phyloP scores from a whole-genome alignment of 2,113 vertebrate species.

The Leucoraja erinaceus region DNA sequence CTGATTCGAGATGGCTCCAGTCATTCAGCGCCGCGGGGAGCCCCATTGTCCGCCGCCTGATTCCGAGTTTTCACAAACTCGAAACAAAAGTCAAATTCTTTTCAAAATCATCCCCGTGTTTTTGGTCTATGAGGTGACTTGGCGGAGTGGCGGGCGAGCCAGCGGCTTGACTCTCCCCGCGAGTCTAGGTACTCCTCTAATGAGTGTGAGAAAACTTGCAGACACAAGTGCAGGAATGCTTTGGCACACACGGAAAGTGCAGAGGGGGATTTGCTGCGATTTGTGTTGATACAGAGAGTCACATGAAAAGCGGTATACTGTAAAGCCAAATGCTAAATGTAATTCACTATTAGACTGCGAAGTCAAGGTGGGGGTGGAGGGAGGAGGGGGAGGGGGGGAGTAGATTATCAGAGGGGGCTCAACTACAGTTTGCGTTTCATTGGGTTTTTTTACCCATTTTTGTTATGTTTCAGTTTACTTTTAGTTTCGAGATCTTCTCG shows the following conservation, averaged over 20 bases:
- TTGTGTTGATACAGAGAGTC: background rate
- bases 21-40: conserved; percentile 93
- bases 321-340: background rate
- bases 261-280: conserved; percentile 23
- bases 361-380: too few relatives aligned
- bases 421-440: background rate
- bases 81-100: conserved; percentile 99
- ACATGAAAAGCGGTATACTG: conserved; percentile 22
- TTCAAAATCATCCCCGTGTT: conserved; percentile 80
- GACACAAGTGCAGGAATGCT: conserved; percentile 30
- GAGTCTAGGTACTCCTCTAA: conserved; percentile 50
- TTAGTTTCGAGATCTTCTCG: too few relatives aligned
- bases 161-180: conserved; percentile 56
- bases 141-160: conserved; percentile 57
- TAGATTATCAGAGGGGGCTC: too few relatives aligned
- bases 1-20: conserved; percentile 97
- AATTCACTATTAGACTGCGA: background rate
- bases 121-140: conserved; percentile 84
- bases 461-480: too few relatives aligned
- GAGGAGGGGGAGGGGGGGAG: too few relatives aligned
- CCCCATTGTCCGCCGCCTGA: conserved; percentile 98
- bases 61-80: conserved; percentile 99
- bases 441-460: background rate
- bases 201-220: conserved; percentile 39
- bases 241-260: conserved; percentile 37